A percentile compares a stretch with the other conserved stretches of the same genome.
phyloP scores from a whole-genome alignment of 2,888 invertebrate genomes.

The Phyto melanocephala region DNA sequence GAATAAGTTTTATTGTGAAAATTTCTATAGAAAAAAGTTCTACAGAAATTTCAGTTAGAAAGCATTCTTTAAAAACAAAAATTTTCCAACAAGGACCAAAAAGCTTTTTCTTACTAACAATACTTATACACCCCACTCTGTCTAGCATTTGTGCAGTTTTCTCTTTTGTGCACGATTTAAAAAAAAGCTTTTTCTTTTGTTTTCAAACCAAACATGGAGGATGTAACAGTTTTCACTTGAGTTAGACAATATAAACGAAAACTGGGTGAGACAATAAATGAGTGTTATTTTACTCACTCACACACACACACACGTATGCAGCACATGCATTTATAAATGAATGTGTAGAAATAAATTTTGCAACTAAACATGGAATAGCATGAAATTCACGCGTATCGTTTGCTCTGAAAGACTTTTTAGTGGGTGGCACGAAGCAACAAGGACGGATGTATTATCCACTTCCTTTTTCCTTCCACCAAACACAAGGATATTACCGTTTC shows the following conservation, averaged over 20 bases:
- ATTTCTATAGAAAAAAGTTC: no score
- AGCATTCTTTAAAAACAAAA: no score
- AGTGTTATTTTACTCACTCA: conserved; percentile 25
- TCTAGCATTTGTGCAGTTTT: conserved; percentile 38
- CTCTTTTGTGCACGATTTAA: conserved; percentile 46
- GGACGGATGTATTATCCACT: conserved; percentile 80
- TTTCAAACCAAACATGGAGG: conserved; percentile 68
- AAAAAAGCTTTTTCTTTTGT: conserved; percentile 55
- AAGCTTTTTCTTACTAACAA: conserved; percentile 43
- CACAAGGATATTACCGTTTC: conserved; percentile 80
- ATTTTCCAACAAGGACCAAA: conserved; percentile 48
- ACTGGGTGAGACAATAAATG: conserved; percentile 64
- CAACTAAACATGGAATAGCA: conserved; percentile 63
- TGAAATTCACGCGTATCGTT: conserved; percentile 65
- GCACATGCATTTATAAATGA: neutral
- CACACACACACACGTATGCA: neutral
- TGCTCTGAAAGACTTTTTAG: conserved; percentile 69
- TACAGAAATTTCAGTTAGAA: no score
- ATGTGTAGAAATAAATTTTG: neutral
- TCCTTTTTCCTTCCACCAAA: conserved; percentile 80
- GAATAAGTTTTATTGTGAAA: no score
- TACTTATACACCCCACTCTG: conserved; percentile 38
- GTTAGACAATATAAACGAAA: conserved; percentile 59
- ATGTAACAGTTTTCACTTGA: conserved; percentile 75
- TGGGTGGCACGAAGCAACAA: conserved; percentile 80